Percentiles rank a stretch among this genome's conserved stretches.
Conservation (phyloP, 2,888 invertebrate genomes). For the Perithous albicinctus region DNA sequence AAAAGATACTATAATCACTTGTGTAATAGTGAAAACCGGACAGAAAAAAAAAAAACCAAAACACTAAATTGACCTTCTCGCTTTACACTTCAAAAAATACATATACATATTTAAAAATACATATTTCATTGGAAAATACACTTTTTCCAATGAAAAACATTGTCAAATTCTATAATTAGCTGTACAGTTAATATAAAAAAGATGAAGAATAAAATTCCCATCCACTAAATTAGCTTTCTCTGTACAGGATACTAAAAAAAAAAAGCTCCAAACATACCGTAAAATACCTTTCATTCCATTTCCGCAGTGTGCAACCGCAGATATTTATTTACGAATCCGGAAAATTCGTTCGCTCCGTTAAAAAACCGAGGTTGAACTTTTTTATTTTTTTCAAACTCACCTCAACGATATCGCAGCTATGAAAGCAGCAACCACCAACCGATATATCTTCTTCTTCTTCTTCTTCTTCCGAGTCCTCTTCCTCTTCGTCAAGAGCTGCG, state of each 20-base stretch:
- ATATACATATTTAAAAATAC: too few relatives aligned
- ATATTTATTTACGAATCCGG: constrained; percentile 4
- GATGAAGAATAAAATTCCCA: too few relatives aligned
- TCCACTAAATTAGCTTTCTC: too few relatives aligned
- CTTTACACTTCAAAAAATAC: too few relatives aligned
- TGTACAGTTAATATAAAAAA: neutral
- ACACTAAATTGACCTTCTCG: too few relatives aligned
- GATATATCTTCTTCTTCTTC: constrained; percentile 36
- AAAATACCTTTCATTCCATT: neutral
- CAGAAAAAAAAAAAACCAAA: too few relatives aligned
- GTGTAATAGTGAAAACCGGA: too few relatives aligned
- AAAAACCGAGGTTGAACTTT: neutral
- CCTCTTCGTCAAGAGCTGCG: constrained; percentile 14
- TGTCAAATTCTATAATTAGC: too few relatives aligned
- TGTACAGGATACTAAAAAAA: too few relatives aligned
- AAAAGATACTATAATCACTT: too few relatives aligned
- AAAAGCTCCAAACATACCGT: neutral
- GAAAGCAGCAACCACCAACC: constrained; percentile 42
- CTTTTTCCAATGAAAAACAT: too few relatives aligned
- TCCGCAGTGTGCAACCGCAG: neutral
- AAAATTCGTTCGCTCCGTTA: constrained; percentile 3
- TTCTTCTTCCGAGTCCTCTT: constrained; percentile 22
- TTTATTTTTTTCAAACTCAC: constrained; percentile 47
- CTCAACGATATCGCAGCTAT: constrained; percentile 50
- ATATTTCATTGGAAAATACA: too few relatives aligned